Evolutionary conservation across 35 echinoderm and acorn worm species (phyloP), one percentile per base, ranked within the genome.

Genomic region (Ptychodera flava): DNA sequence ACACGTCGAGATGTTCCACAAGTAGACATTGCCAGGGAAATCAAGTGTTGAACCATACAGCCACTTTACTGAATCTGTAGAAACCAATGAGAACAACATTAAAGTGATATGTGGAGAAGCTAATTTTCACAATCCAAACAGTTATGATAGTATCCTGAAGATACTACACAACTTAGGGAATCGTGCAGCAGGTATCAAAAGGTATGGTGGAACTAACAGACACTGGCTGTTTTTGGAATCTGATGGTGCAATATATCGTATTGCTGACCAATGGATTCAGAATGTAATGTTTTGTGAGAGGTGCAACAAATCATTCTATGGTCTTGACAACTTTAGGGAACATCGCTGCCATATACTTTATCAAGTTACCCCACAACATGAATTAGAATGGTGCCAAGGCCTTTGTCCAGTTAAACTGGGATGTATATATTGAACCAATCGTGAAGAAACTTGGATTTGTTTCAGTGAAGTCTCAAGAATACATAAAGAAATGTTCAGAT

Each of bases 41-140:
- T n/a, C n/a, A n/a, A n/a, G n/a, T n/a, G n/a, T n/a, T n/a, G n/a
- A n/a, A n/a, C n/a, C n/a, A n/a, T n/a, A n/a, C n/a, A n/a, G n/a
- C n/a, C n/a, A n/a, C n/a, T n/a, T n/a, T n/a, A n/a, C n/a, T n/a
- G n/a, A n/a, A n/a, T n/a, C n/a, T n/a, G n/a, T n/a, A n/a, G n/a
- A n/a, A n/a, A n/a, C n/a, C n/a, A n/a, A n/a, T n/a, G n/a, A n/a
- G n/a, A n/a, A n/a, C n/a, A n/a, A n/a, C n/a, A n/a, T n/a, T n/a
- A n/a, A n/a, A n/a, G 38, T 38, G 0, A 33, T 86, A 34, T 33
- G 31, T 6, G 77, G 85, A 1, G 85, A 87, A 87, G 76, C 85
- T n/a, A 22, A 87, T 29, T 87, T 87, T 87, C 16, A 78, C 16
- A 86, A 86, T 37, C 85, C 85, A 31, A 79, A 87, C 75, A 34